Evolutionary conservation across 2,888 invertebrate species (phyloP), one percentile per base, ranked within the genome.

Genomic region (Cerastis rubricosa): DNA sequence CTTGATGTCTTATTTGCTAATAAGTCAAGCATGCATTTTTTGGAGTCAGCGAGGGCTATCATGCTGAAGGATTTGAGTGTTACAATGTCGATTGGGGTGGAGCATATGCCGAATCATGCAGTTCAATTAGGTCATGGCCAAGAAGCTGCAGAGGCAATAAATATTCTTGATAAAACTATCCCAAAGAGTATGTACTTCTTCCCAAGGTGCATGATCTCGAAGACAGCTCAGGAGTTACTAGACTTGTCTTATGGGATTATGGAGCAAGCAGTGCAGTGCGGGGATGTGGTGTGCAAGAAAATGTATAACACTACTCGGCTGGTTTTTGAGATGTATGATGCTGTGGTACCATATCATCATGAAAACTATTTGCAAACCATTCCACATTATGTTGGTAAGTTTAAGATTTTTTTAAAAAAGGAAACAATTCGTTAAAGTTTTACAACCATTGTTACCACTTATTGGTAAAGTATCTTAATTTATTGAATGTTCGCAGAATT

Each of bases 1-100:
- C 97, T 98, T 76, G 98, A 98, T 91, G 95, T 97, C 9, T 94
- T 98, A 51, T 99, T 98, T 93, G 98, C 98, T 51, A 97, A 98
- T 89, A 98, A 98, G 89, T 98, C 98, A 72, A 98, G 98, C 85
- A 97, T 98, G 88, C 97, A 98, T 85, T 97, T 98, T 83, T 93
- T 98, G 74, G 97, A 97, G 75, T 97, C 96, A 70, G 98, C 99
- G 0, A 96, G 98, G 57, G 95, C 94, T 79, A 97, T 99, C 66
- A 98, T 99, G 97, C 97, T 97, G 73, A 98, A 98, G 90, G 98
- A 99, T 93, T 97, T 99, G 72, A 98, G 99, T 92, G 97, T 98
- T 84, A 98, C 98, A 87, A 97, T 97, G 91, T 94, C 97, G 17
- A 96, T 97, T 83, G 97, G 97, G 1, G 96, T 97, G 2, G 96